Base-by-base conservation (phyloP, 2,113 vertebrate genomes). In the Petromus typicus region DNA sequence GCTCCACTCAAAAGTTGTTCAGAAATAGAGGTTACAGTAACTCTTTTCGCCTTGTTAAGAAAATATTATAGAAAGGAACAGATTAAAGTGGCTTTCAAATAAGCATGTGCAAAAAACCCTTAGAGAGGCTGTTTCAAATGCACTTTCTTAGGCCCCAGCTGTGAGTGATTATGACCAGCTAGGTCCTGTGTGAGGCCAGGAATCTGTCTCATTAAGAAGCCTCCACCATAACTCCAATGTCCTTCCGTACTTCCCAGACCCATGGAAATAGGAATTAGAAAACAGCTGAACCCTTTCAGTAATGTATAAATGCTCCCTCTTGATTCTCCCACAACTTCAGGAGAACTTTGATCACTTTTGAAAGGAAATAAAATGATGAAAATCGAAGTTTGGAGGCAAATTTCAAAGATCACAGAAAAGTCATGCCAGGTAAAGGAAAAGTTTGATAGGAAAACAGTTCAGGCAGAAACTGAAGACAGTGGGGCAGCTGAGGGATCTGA, bases 331-430 rank as follows among this genome's bases (percentile, higher is more conserved):
- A 79, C 16, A 87, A 89, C 83, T 34, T 12, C 76, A 43, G 86
- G 34, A 17, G 17, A 17, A 18, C 43, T 85, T 93, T 93, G 17
- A 78, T 25, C 34, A 16, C 27, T 93, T 81, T 51, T 81, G 54
- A 86, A 45, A 34, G 22, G 34, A 88, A 90, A 61, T 16, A n/a
- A 45, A 93, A 94, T 84, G 66, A 91, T 89, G 71, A 90, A 97
- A 95, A 92, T 81, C 4, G 40, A 89, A 73, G 2, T 92, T 69
- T 82, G 34, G 37, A 86, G 34, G 37, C 40, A 95, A 75, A 80
- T 75, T 95, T 93, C n/a, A 91, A 79, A 76, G 40, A 87, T 82
- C 66, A 75, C 17, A 86, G 22, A 45, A 56, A 34, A 91, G 37
- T 51, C 43, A 34, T 20, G 22, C 40, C 18, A 85, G 61, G 23